Percentiles rank a stretch among this genome's conserved stretches.
Conservation (phyloP, 2,113 vertebrate species). For the Callopanchax toddi region DNA sequence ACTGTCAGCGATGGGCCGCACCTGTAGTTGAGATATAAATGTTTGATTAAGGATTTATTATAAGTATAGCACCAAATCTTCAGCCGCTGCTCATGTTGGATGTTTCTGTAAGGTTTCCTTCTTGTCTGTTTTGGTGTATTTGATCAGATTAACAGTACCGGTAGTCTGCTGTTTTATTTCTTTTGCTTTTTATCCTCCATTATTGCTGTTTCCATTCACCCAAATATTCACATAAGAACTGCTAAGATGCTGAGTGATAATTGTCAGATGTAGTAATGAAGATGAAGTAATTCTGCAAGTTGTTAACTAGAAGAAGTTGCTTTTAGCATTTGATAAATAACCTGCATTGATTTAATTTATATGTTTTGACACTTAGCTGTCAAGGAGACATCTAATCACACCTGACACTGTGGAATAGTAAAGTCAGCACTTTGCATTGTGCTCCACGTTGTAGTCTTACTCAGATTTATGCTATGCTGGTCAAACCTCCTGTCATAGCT, state of each 20-base stretch:
- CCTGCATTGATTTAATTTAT: background rate
- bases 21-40: background rate
- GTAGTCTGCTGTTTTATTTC: too few relatives aligned
- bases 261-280: too few relatives aligned
- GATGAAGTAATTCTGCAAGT: background rate
- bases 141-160: too few relatives aligned
- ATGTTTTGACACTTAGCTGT: conserved; percentile 5
- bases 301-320: conserved; percentile 7
- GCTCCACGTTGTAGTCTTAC: conserved; percentile 12
- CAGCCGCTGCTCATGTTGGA: background rate
- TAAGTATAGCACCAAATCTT: too few relatives aligned
- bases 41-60: background rate
- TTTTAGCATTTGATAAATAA: background rate
- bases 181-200: too few relatives aligned
- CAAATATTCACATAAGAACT: background rate
- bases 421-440: conserved; percentile 20
- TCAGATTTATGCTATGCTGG: conserved; percentile 30
- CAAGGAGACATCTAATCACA: conserved; percentile 29
- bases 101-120: conserved; percentile 31
- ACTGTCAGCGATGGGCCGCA: background rate
- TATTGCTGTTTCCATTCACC: too few relatives aligned
- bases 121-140: conserved; percentile 7
- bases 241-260: conserved; percentile 17
- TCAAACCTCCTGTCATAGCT: conserved; percentile 35
- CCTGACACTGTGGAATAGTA: conserved; percentile 26